Conservation (phyloP, 2,797 vertebrate species). For the Fundulus diaphanus region DNA sequence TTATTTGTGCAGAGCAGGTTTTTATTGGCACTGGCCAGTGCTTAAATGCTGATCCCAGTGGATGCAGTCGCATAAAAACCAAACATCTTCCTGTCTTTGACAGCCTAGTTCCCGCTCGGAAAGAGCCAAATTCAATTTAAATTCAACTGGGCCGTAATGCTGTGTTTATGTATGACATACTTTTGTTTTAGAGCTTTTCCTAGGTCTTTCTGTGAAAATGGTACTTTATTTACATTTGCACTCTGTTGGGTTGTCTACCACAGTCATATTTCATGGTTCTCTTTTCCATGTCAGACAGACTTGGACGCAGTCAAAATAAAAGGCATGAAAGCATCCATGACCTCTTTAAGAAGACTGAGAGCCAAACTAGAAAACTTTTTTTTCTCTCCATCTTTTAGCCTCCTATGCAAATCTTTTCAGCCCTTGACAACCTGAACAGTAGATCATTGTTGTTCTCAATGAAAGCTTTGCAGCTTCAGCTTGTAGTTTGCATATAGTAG, state of each 20-base stretch:
- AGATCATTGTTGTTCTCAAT: slow-evolving; percentile 25
- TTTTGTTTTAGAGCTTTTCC: slow-evolving; percentile 42
- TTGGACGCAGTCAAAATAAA: slow-evolving; percentile 53
- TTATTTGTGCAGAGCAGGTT: slow-evolving; percentile 65
- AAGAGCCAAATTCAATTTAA: slow-evolving; percentile 25
- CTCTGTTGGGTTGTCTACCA: slow-evolving; percentile 47
- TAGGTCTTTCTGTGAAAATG: slow-evolving; percentile 34
- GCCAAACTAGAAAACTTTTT: slow-evolving; percentile 24
- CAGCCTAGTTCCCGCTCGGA: slow-evolving; percentile 54
- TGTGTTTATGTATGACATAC: slow-evolving; percentile 48
- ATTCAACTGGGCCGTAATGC: slow-evolving; percentile 36
- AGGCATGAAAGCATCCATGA: slow-evolving; percentile 25
- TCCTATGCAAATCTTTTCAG: slow-evolving; percentile 40
- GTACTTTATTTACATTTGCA: slow-evolving; percentile 55
- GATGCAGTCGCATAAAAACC: slow-evolving; percentile 55
- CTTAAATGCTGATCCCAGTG: slow-evolving; percentile 52
- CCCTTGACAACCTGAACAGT: slow-evolving; percentile 44
- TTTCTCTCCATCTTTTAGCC: slow-evolving; percentile 18
- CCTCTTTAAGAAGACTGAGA: slow-evolving; percentile 29
- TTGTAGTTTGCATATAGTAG: slow-evolving; percentile 52
- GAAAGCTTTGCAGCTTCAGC: slow-evolving; percentile 52
- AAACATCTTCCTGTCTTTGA: slow-evolving; percentile 51
- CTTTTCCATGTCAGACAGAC: slow-evolving; percentile 57
- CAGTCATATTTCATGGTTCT: slow-evolving; percentile 59
- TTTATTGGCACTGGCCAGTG: slow-evolving; percentile 55